Evolutionary conservation across 2,888 invertebrate species (phyloP).

Genomic region (Fabriciana adippe): DNA sequence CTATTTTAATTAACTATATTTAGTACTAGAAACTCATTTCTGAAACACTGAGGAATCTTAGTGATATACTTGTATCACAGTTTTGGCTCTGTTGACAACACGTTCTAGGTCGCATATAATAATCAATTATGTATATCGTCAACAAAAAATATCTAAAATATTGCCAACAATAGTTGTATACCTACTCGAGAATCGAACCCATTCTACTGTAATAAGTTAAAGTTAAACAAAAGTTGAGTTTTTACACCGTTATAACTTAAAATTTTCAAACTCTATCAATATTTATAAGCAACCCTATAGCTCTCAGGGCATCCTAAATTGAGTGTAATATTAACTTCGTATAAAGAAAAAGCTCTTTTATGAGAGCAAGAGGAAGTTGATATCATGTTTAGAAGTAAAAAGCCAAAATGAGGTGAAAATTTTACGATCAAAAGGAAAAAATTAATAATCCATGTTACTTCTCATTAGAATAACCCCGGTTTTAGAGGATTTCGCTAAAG

Average conservation of each 20-base stretch:
- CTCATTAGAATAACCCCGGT: constrained; percentile 19
- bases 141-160: no score
- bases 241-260: not conserved
- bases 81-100: no score
- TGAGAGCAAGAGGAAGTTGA: constrained; percentile 13
- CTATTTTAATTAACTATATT: no score
- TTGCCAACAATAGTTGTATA: no score
- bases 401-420: constrained; percentile 23
- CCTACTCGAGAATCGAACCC: no score
- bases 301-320: constrained; percentile 34
- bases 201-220: no score
- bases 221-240: no score
- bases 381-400: constrained; percentile 24
- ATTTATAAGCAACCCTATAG: constrained; percentile 21
- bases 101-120: no score
- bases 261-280: not conserved
- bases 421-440: constrained; percentile 22
- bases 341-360: constrained; percentile 26
- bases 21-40: no score
- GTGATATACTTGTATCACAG: no score
- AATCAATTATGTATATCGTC: no score
- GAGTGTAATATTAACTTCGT: constrained; percentile 31
- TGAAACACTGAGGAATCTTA: no score
- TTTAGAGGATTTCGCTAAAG: constrained; percentile 9
- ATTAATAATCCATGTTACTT: constrained; percentile 18